Percentiles rank a stretch among this genome's conserved stretches.
phyloP scores from a whole-genome alignment of 1,140 invertebrate species.

The Aphidius ervi region DNA sequence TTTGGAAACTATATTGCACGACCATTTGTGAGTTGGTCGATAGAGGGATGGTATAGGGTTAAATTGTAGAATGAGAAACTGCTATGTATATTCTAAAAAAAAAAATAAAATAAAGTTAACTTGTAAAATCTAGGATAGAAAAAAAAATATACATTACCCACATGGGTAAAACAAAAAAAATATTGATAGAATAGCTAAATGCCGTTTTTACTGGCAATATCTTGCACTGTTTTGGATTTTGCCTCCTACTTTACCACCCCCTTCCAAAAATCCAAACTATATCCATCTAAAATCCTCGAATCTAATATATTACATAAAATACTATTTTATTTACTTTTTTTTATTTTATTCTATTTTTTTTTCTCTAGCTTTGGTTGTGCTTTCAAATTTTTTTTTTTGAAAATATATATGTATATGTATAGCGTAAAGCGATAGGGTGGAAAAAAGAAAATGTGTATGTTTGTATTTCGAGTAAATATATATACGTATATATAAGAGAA shows the following conservation, averaged over 20 bases:
- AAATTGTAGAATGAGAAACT: background rate
- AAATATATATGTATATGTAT: constrained; percentile 14
- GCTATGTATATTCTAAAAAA: no score
- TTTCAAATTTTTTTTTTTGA: background rate
- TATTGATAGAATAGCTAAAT: constrained; percentile 37
- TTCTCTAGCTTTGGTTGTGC: background rate
- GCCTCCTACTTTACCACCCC: no score
- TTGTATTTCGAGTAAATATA: constrained; percentile 5
- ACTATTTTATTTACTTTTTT: constrained; percentile 6
- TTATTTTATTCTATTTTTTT: no score
- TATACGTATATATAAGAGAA: background rate
- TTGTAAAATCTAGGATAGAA: no score
- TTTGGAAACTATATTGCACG: constrained; percentile 52
- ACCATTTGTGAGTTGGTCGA: constrained; percentile 16
- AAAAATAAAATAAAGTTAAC: no score
- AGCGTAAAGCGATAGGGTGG: constrained; percentile 38
- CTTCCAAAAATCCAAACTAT: no score
- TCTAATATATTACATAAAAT: constrained; percentile 45
- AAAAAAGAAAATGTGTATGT: constrained; percentile 14
- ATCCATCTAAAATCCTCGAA: constrained; percentile 39
- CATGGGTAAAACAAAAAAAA: no score
- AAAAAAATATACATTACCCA: no score
- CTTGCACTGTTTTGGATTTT: background rate
- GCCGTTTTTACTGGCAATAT: constrained; percentile 27
- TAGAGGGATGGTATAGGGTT: constrained; percentile 8